phyloP scores from a whole-genome alignment of 2,888 invertebrate genomes.

The Eristalinus aeneus region DNA sequence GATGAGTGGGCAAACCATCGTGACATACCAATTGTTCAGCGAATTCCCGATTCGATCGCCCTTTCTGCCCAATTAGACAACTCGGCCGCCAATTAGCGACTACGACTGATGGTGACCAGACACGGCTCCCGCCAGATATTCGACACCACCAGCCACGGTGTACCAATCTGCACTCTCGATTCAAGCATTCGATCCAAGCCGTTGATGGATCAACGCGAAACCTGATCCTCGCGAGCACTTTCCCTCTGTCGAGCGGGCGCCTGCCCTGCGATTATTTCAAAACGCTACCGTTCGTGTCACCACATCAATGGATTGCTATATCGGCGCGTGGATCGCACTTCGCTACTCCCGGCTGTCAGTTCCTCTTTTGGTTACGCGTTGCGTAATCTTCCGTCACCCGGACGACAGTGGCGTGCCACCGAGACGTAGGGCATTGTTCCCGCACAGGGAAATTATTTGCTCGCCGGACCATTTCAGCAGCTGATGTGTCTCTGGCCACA shows the following conservation, averaged over 20 bases:
- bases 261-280: conserved; percentile 12
- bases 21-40: conserved; percentile 13
- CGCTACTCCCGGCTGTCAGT: background rate
- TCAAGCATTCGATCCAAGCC: background rate
- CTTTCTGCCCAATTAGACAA: conserved; percentile 35
- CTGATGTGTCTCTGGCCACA: background rate
- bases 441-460: conserved; percentile 44
- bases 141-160: background rate
- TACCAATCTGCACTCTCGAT: conserved; percentile 15
- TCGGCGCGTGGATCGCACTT: background rate
- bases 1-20: background rate
- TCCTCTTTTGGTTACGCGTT: background rate
- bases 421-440: background rate
- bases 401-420: background rate
- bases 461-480: conserved; percentile 41
- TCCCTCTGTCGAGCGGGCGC: conserved; percentile 5
- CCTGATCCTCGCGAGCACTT: conserved; percentile 31
- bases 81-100: conserved; percentile 28
- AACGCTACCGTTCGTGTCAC: conserved; percentile 1
- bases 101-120: background rate
- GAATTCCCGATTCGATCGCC: background rate
- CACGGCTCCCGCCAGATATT: background rate
- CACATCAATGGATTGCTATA: conserved; percentile 6
- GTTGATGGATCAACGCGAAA: conserved; percentile 15
- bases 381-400: conserved; percentile 2